Evolutionary conservation across 23 tunicate species (phyloP), one percentile per base, ranked within the genome.

Genomic region (Halocynthia roretzi): DNA sequence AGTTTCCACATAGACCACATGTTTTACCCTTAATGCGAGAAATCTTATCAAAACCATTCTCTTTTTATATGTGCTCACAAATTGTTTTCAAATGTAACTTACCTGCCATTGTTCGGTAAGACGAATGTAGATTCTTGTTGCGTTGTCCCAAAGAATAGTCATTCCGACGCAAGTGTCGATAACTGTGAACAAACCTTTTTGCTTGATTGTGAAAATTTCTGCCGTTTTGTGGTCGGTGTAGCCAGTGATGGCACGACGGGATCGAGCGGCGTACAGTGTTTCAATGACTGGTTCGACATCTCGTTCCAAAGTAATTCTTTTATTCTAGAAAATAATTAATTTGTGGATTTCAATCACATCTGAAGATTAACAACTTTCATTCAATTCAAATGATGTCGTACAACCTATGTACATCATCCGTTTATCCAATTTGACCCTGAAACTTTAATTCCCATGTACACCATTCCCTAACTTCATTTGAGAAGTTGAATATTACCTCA

Each of bases 1-100:
- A 83, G 75, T 83, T 83, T 18, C 87, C 87, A 76, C 87, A 83
- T 5, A 83, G 52, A 54, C 87, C 87, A 51, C 87, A 83, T 52
- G 80, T 80, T 19, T 20, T 83, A 14, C 82, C 66, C 87, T 81
- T 57, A 0, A 55, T 5, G 62, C 0, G 6, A 49, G 14, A 12
- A 75, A 75, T 49, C 14, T 6, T 67, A 5, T 11, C 12, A 67
- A 17, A 60, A 60, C 17, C 64, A 60, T 60, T 60, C n/a, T 60
- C 17, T 14, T 58, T 2, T 14, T 4, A 58, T 1, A 15, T 14
- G 17, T 58, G n/a, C 4, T 58, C 2, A 58, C n/a, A 58, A 14
- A n/a, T 58, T 58, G 2, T 0, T 58, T 2, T 58, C n/a, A n/a
- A 14, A 15, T 10, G 31, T 19, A 12, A 61, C 55, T 49, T 14